Evolutionary conservation across 2,888 invertebrate species (phyloP), one percentile per base, ranked within the genome.

Genomic region (Dilophus febrilis): DNA sequence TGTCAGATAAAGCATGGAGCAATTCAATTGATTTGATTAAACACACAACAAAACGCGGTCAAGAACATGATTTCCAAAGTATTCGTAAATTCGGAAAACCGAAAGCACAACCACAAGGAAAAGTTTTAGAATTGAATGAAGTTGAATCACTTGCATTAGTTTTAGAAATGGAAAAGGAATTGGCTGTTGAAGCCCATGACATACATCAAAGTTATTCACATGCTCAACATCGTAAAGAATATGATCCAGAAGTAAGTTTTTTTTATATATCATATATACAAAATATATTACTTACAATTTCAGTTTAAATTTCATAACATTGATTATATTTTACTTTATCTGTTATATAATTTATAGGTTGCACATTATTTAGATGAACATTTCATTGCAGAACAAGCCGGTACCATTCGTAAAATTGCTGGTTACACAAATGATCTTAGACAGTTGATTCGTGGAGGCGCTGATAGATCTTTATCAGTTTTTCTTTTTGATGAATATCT

Each of bases 351-450:
- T 22, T 22, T 22, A 22, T 55, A 76, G 66, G 64, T 81, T 46
- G 72, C 78, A 13, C 78, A 80, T 47, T 84, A 74, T 53, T 55
- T 87, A 2, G 84, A 86, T 49, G 79, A 84, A 48, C 71, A 80
- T 48, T 84, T 82, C 63, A 66, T 82, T 40, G 72, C 74, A 51
- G 61, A 72, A 43, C 81, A 85, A 38, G 64, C 80, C 1, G 68
- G 74, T 36, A 66, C 60, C 11, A 70, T 87, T 49, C 71, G 86
- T 33, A 64, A 70, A 32, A 58, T 86, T 26, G 73, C 85, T 17
- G 86, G 86, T 3, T 72, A 82, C 61, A 70, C 74, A 42, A 67
- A 69, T 13, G 85, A 86, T 60, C 66, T 86, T 52, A 72, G 74
- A 56, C 67, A 67, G 40, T 64, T 85, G 53, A 64, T 81, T 45